A percentile compares a stretch with the other conserved stretches of the same genome.
Evolutionary conservation across 2,113 vertebrate genomes (phyloP).

Genomic region (Ancistrus triradiatus): DNA sequence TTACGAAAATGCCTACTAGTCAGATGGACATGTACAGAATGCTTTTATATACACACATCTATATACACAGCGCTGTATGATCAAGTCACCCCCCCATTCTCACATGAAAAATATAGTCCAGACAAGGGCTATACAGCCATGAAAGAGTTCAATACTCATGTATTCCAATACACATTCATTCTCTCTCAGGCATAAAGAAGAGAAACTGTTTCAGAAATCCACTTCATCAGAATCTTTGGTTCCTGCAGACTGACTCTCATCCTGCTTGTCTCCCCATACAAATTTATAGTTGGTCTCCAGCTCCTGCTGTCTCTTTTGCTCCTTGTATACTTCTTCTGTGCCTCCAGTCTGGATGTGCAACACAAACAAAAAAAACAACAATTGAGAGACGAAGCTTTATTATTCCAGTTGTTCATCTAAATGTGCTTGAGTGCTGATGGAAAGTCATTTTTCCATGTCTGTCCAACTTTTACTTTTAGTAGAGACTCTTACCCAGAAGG

Average conservation of each 20-base stretch:
- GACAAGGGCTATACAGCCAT: background rate
- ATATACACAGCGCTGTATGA: too few species aligned
- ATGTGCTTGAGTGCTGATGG: too few species aligned
- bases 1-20: too few species aligned
- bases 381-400: background rate
- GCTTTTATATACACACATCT: too few species aligned
- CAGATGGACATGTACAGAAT: too few species aligned
- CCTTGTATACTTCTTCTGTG: conserved; percentile 84
- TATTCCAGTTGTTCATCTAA: too few species aligned
- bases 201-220: conserved; percentile 71
- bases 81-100: too few species aligned
- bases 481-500: too few species aligned
- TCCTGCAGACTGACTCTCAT: conserved; percentile 66
- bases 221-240: conserved; percentile 79
- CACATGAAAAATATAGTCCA: background rate
- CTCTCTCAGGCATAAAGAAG: too few species aligned
- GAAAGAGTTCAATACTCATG: background rate
- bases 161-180: too few species aligned
- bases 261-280: conserved; percentile 81
- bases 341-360: conserved; percentile 74
- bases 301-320: conserved; percentile 82
- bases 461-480: too few species aligned
- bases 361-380: background rate
- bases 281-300: conserved; percentile 87
- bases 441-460: too few species aligned